Evolutionary conservation across 2,113 vertebrate species (phyloP).

Genomic region (Rhabdornis inornatus): DNA sequence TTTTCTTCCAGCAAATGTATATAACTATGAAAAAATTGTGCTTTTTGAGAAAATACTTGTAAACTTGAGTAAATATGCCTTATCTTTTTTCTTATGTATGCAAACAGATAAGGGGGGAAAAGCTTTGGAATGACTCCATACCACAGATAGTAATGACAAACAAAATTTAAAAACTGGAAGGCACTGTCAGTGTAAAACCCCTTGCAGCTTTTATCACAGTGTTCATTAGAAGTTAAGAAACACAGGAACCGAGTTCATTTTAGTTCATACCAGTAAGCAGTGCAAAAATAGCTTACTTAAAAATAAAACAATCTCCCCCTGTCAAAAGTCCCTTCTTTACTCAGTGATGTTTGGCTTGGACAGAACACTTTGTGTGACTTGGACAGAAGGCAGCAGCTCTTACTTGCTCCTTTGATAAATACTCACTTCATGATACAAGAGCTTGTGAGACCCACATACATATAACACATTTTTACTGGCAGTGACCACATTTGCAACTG

Average conservation of each 20-base stretch:
- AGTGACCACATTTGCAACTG: neutral
- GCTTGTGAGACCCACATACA: neutral
- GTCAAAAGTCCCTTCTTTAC: neutral
- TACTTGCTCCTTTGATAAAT: neutral
- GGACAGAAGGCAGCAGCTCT: neutral
- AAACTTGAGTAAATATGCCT: constrained; percentile 20
- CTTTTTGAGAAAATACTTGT: constrained; percentile 19
- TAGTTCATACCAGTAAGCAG: constrained; percentile 37
- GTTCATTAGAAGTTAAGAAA: constrained; percentile 39
- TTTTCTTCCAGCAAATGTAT: neutral
- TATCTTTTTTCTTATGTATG: neutral
- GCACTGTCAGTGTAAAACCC: constrained; percentile 42
- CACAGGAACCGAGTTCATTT: constrained; percentile 12
- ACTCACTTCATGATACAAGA: neutral
- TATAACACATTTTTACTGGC: neutral
- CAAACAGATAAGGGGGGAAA: neutral
- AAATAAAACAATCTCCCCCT: neutral
- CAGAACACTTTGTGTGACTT: neutral
- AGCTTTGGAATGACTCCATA: constrained; percentile 49
- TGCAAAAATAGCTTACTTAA: constrained; percentile 29
- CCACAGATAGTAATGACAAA: constrained; percentile 12
- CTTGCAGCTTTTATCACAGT: constrained; percentile 50
- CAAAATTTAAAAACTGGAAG: constrained; percentile 34
- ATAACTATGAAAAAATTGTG: neutral
- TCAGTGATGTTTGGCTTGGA: constrained; percentile 11